These are phyloP conservation scores for Eupithecia vulgata DNA, from an alignment of 2,888 invertebrate genomes.

Conservation along the genomic window DNA sequence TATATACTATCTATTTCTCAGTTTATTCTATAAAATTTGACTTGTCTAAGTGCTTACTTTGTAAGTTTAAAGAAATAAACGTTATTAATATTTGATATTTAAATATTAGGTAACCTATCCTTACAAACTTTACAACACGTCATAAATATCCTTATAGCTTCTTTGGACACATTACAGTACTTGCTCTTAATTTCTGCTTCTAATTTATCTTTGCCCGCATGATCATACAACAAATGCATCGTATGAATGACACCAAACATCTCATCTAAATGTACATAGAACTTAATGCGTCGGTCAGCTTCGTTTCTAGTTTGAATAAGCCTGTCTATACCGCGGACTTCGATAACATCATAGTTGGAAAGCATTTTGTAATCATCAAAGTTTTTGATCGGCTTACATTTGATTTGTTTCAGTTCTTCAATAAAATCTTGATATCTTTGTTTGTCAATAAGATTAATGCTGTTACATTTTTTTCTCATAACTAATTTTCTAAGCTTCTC, in stretches of 20 bases:
- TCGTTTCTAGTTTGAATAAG: conserved; percentile 63
- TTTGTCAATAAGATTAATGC: conserved; percentile 59
- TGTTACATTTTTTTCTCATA: conserved; percentile 66
- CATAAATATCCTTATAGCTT: conserved; percentile 70
- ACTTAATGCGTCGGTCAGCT: conserved; percentile 53
- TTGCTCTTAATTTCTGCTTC: conserved; percentile 65
- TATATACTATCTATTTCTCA: no score
- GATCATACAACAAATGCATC: conserved; percentile 68
- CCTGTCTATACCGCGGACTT: conserved; percentile 57
- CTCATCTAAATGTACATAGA: conserved; percentile 66
- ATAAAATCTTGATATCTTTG: conserved; percentile 65
- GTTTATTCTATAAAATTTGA: no score
- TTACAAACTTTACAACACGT: conserved; percentile 63
- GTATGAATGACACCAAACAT: conserved; percentile 70
- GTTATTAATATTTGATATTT: no score
- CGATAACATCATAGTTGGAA: conserved; percentile 64
- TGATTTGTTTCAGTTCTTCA: conserved; percentile 60
- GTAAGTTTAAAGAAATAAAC: no score
- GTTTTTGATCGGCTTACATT: conserved; percentile 57
- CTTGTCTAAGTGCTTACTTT: no score
- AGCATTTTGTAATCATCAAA: conserved; percentile 70
- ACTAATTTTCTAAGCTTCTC: conserved; percentile 59
- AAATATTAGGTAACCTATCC: conserved; percentile 27
- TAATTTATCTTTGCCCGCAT: conserved; percentile 63
- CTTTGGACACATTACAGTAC: conserved; percentile 73